Evolutionary conservation across 2,113 vertebrate genomes (phyloP).

Genomic region (Sinocyclocheilus anshuiensis): DNA sequence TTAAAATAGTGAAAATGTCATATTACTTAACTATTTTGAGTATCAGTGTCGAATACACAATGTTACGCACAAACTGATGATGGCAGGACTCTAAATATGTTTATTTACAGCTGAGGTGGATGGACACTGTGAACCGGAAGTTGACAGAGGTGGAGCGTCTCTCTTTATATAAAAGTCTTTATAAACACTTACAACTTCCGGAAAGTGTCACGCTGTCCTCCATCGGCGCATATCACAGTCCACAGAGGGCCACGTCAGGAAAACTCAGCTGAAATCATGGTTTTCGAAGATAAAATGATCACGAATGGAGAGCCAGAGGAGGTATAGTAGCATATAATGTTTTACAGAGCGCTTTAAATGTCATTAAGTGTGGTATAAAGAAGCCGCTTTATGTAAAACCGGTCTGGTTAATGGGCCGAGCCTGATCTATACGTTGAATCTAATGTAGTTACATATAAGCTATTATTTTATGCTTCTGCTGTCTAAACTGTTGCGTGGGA

Average conservation of each 20-base stretch:
- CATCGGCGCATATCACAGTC: conserved; percentile 1
- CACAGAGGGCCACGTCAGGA: conserved; percentile 24
- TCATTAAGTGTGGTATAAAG: not conserved
- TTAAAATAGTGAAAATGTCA: not conserved
- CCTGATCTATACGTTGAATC: not conserved
- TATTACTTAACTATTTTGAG: not conserved
- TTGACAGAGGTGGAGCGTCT: not conserved
- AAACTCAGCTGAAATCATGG: conserved; percentile 63
- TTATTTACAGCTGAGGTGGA: not conserved
- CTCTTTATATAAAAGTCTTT: not conserved
- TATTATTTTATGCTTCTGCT: not conserved
- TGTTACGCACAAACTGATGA: not conserved
- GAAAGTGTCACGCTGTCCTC: conserved; percentile 57
- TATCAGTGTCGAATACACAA: not conserved
- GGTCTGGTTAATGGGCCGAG: not conserved
- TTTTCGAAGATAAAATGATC: conserved; percentile 75
- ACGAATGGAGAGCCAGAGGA: conserved; percentile 75
- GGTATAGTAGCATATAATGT: conserved; percentile 15
- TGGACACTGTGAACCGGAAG: not conserved
- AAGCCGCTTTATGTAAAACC: not conserved
- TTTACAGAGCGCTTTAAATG: not conserved
- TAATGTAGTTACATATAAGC: not conserved
- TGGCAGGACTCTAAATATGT: not conserved
- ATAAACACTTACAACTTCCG: conserved; percentile 3
- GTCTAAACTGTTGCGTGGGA: not conserved